Evolutionary conservation across 2,797 vertebrate species (phyloP).

Genomic region (Cetoscarus ocellatus): DNA sequence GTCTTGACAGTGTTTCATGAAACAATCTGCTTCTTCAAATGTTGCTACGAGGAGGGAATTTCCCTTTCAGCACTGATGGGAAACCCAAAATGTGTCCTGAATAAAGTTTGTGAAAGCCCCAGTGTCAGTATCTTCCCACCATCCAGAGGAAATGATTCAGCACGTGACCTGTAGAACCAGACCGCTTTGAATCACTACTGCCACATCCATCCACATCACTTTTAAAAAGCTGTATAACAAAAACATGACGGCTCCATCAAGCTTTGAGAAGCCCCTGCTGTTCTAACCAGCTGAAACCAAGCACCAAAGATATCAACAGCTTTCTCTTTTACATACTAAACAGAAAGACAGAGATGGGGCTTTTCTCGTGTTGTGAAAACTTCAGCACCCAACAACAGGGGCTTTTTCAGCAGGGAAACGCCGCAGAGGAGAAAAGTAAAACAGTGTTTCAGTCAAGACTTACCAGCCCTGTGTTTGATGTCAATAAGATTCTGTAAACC

Average conservation of each 20-base stretch:
- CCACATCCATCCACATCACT: background rate
- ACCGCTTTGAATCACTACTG: background rate
- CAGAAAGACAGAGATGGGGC: background rate
- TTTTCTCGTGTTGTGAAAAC: background rate
- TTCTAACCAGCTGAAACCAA: background rate
- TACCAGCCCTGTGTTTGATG: background rate
- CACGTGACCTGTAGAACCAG: background rate
- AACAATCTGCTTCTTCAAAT: slow-evolving; percentile 1
- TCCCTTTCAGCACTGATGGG: slow-evolving; percentile 13
- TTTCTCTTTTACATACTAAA: background rate
- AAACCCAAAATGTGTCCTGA: background rate
- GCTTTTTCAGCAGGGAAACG: background rate
- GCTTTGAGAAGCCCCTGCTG: background rate
- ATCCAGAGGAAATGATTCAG: slow-evolving; percentile 21
- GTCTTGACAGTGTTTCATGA: slow-evolving; percentile 5
- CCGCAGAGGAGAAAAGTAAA: background rate
- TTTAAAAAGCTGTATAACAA: too few species aligned
- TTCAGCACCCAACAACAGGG: background rate
- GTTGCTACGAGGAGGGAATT: slow-evolving; percentile 12
- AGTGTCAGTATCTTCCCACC: slow-evolving; percentile 3
- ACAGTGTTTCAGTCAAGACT: background rate
- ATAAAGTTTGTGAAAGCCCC: slow-evolving; percentile 17
- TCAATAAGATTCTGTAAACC: background rate
- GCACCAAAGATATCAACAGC: too few species aligned
- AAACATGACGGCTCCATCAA: background rate